Conservation (phyloP, 2,113 vertebrate genomes). For the Leuciscus idus region DNA sequence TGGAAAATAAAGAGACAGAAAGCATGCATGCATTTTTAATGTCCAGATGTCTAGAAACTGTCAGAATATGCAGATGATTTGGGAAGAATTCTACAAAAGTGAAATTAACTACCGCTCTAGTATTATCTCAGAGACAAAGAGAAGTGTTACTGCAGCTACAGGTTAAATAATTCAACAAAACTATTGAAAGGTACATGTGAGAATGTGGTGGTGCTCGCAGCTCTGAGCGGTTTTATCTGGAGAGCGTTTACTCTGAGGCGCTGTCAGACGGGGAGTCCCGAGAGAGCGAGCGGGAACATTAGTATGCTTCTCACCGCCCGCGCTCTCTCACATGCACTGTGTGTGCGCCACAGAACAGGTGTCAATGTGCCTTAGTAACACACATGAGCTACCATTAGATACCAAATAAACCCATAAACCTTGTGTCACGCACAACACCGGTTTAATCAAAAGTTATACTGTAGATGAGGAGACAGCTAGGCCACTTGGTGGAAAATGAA, state of each 20-base stretch:
- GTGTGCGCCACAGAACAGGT: background rate
- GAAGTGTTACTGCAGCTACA: background rate
- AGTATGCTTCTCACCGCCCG: constrained; percentile 11
- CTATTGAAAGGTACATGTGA: background rate
- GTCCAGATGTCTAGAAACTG: background rate
- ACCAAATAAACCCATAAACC: background rate
- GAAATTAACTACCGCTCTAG: background rate
- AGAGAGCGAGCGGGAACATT: background rate
- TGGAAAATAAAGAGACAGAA: background rate
- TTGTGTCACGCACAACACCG: background rate
- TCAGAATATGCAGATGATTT: background rate
- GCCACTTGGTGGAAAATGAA: background rate
- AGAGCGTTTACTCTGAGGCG: constrained; percentile 12
- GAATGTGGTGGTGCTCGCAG: background rate
- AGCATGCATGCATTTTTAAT: constrained; percentile 19
- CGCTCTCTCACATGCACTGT: background rate
- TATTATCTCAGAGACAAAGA: background rate
- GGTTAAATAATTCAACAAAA: constrained; percentile 4
- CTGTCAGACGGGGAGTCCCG: background rate
- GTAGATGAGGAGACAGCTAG: too few relatives aligned
- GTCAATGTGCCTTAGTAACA: background rate
- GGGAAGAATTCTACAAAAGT: background rate
- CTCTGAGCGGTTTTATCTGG: constrained; percentile 2
- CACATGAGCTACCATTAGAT: constrained; percentile 1
- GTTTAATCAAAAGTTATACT: background rate